A percentile compares a stretch with the other conserved stretches of the same genome.
Conservation (phyloP, 2,797 vertebrate species). For the Lindbergichthys nudifrons region DNA sequence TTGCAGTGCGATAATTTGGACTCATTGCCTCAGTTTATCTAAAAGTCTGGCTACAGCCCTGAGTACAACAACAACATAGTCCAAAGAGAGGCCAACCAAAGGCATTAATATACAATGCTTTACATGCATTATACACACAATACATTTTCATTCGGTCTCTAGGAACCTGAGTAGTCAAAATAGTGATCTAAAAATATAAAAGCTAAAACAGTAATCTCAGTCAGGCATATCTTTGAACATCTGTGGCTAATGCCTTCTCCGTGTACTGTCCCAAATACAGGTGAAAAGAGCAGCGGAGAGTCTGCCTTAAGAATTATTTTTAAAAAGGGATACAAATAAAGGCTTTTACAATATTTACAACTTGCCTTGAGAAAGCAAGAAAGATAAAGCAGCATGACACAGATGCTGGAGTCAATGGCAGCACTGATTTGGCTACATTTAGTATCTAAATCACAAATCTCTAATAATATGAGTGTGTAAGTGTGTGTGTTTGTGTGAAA, state of each 20-base stretch:
- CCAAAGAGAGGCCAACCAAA: constrained; percentile 4
- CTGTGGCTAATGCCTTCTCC: constrained; percentile 36
- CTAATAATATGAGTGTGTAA: background rate
- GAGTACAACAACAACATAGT: constrained; percentile 4
- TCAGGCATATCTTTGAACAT: constrained; percentile 24
- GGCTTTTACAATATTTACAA: constrained; percentile 52
- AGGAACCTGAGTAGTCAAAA: constrained; percentile 21
- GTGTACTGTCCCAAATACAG: constrained; percentile 29
- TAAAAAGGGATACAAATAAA: constrained; percentile 45
- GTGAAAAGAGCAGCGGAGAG: constrained; percentile 21
- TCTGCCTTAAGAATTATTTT: constrained; percentile 29
- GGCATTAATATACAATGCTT: constrained; percentile 26
- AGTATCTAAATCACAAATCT: constrained; percentile 26
- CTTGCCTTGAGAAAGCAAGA: constrained; percentile 26
- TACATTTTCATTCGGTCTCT: constrained; percentile 41
- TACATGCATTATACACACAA: constrained; percentile 37
- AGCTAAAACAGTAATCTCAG: constrained; percentile 25
- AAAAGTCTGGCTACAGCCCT: background rate
- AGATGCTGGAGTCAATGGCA: constrained; percentile 27
- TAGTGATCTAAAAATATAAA: constrained; percentile 32
- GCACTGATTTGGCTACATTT: constrained; percentile 41
- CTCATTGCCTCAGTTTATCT: background rate
- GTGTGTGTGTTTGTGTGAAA: background rate
- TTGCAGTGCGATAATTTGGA: background rate
- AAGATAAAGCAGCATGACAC: constrained; percentile 22